Evolutionary conservation across 2,113 vertebrate genomes (phyloP).

Genomic region (Silurus asotus): DNA sequence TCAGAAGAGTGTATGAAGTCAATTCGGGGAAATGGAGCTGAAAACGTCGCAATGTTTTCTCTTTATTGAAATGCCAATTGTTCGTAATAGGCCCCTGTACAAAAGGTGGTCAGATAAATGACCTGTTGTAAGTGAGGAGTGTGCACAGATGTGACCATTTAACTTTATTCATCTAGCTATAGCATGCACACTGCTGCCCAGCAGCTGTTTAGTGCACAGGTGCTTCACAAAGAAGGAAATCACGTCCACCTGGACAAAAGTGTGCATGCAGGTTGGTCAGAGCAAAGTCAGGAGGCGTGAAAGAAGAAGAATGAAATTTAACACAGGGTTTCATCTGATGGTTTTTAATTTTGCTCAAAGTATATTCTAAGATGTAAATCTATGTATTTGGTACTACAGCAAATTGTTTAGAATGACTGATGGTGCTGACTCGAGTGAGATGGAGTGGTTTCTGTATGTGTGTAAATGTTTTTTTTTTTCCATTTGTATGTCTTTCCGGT

Average conservation of each 20-base stretch:
- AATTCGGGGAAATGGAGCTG: not conserved
- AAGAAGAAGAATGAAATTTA: conserved; percentile 48
- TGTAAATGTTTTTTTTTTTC: conserved; percentile 56
- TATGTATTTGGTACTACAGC: conserved; percentile 73
- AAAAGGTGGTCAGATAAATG: conserved; percentile 57
- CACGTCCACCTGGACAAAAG: conserved; percentile 43
- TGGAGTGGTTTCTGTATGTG: conserved; percentile 51
- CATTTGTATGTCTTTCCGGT: conserved; percentile 46
- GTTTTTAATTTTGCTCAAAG: conserved; percentile 60
- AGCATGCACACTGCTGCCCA: conserved; percentile 44
- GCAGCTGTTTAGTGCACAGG: conserved; percentile 41
- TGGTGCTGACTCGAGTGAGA: conserved; percentile 57
- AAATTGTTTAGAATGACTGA: conserved; percentile 45
- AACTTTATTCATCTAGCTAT: conserved; percentile 54
- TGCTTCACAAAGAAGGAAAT: conserved; percentile 45
- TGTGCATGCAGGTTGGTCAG: conserved; percentile 60
- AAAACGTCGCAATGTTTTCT: conserved; percentile 1
- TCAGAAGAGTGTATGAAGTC: conserved; percentile 8
- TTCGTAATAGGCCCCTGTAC: conserved; percentile 30
- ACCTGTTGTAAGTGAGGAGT: conserved; percentile 46
- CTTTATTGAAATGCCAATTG: conserved; percentile 14
- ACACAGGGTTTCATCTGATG: conserved; percentile 73
- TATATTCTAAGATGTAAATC: conserved; percentile 55
- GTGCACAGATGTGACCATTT: conserved; percentile 55
- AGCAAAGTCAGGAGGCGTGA: conserved; percentile 15